Base-by-base conservation (phyloP, 2,113 vertebrate species). In the Scatophagus argus region DNA sequence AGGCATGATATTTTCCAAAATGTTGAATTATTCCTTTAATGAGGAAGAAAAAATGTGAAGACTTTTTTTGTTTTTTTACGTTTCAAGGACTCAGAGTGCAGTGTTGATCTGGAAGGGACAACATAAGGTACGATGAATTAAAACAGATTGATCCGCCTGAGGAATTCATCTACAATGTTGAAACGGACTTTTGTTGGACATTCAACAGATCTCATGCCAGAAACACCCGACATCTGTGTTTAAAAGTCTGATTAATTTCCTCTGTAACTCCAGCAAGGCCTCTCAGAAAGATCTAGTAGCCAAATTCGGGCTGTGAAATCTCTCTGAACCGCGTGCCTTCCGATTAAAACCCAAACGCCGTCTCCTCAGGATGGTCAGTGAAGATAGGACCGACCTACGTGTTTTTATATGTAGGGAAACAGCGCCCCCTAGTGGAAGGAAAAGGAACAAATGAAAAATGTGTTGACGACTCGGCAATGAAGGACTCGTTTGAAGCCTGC, bases 321-420 rank as follows among this genome's bases (percentile, higher is more conserved):
- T 47, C 19, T 79, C 32, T 81, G 34, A 81, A 70, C 49, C 19
- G 9, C 17, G 87, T 92, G 90, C 91, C 91, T 89, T 83, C 52
- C 62, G 31, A 73, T 41, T 71, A 31, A 81, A 70, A 65, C 46
- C 58, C 66, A 21, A 70, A 44, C 38, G 51, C 38, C n/a, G 64
- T 75, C 54, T 65, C 11, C 8, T 71, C 52, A 58, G 36, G 25
- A 25, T 43, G 51, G n/a, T 21, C 19, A 29, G 25, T 44, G 29
- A 38, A 32, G 54, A 62, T 0, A 43, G 12, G 51, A 19, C 36
- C 6, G 27, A n/a, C 17, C 8, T 8, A 19, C 41, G 64, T 23
- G 23, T 44, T 65, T 73, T 61, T 32, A 72, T 72, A 47, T 79
- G 51, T 70, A 31, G 61, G 54, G 21, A 38, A 83, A 64, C 51